Percentiles rank a stretch among this genome's conserved stretches.
Evolutionary conservation across 2,888 invertebrate genomes (phyloP).

Genomic region (Cheilosia variabilis): DNA sequence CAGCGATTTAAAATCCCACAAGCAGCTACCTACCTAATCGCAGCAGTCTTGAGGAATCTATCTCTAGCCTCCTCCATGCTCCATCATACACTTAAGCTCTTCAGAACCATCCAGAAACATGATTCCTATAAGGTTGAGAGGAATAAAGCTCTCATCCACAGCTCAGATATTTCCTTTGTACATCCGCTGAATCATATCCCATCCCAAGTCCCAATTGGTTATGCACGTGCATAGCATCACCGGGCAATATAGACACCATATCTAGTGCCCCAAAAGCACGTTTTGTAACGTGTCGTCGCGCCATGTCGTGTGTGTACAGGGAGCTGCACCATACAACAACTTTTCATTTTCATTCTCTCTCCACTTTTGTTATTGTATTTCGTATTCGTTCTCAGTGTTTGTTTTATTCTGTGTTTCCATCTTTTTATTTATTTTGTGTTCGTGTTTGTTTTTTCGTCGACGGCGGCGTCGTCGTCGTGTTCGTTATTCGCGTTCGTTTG

Average conservation of each 20-base stretch:
- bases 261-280: conserved; percentile 25
- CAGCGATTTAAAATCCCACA: too few relatives aligned
- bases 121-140: conserved; percentile 25
- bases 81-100: background rate
- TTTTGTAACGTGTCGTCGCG: conserved; percentile 12
- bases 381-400: background rate
- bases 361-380: background rate
- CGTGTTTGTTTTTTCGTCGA: conserved; percentile 52
- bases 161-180: background rate
- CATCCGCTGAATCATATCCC: background rate
- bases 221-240: conserved; percentile 24
- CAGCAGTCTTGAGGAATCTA: background rate
- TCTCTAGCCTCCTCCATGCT: background rate
- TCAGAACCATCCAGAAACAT: conserved; percentile 9
- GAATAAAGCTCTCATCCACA: conserved; percentile 14
- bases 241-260: background rate
- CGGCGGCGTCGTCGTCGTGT: conserved; percentile 1
- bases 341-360: conserved; percentile 33
- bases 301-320: background rate
- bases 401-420: conserved; percentile 26
- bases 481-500: conserved; percentile 61
- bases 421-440: conserved; percentile 22
- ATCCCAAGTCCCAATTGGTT: conserved; percentile 1
- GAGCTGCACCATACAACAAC: conserved; percentile 3
- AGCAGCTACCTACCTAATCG: too few relatives aligned